phyloP scores from a whole-genome alignment of 1,140 invertebrate species.

The Drosophila teissieri region DNA sequence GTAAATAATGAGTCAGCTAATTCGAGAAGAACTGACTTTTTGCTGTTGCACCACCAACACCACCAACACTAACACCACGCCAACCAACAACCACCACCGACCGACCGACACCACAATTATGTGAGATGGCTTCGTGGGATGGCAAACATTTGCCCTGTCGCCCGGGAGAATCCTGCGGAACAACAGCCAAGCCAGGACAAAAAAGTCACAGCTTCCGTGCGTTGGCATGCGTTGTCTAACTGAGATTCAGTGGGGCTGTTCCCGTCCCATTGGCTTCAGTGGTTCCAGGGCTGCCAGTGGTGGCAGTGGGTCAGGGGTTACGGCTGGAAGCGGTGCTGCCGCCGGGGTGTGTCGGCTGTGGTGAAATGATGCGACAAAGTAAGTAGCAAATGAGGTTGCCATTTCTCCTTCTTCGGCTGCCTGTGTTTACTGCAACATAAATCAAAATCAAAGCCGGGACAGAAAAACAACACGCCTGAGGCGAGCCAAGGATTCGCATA shows the following conservation, averaged over 20 bases:
- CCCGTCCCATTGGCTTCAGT: neutral
- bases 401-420: slow-evolving; percentile 42
- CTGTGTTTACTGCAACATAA: slow-evolving; percentile 78
- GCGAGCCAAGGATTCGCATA: slow-evolving; percentile 38
- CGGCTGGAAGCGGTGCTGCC: slow-evolving; percentile 4
- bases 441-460: slow-evolving; percentile 76
- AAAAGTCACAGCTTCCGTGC: slow-evolving; percentile 52
- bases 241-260: slow-evolving; percentile 21
- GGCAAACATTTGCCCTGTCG: slow-evolving; percentile 40
- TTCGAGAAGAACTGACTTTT: slow-evolving; percentile 9
- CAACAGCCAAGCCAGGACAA: slow-evolving; percentile 16
- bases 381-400: slow-evolving; percentile 79
- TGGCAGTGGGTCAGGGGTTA: neutral
- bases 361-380: slow-evolving; percentile 81
- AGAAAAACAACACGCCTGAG: slow-evolving; percentile 58
- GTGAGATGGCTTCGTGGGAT: slow-evolving; percentile 31
- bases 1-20: neutral
- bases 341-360: slow-evolving; percentile 24
- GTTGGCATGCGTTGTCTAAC: slow-evolving; percentile 60
- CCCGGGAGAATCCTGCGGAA: slow-evolving; percentile 27
- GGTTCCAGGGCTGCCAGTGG: neutral
- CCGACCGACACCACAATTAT: slow-evolving; percentile 48
- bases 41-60: slow-evolving; percentile 4
- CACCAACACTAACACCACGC: slow-evolving; percentile 23
- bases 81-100: slow-evolving; percentile 1